Conservation (phyloP, 2,113 vertebrate species). For the Salminus brasiliensis region DNA sequence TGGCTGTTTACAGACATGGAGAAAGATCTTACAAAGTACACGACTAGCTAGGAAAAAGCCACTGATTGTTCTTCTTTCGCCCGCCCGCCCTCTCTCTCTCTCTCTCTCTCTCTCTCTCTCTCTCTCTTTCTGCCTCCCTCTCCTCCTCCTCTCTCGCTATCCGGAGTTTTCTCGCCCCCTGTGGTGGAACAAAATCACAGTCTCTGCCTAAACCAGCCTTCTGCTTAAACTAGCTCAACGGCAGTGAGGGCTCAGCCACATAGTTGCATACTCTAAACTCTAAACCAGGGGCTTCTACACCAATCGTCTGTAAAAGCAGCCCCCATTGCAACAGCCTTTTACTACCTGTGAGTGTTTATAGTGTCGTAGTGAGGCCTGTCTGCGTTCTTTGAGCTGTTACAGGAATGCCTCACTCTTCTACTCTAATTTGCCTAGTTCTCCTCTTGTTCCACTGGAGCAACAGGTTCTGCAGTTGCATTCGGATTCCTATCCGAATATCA, state of each 20-base stretch:
- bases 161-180: not conserved
- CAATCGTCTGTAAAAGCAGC: too few relatives aligned
- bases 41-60: not conserved
- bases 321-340: too few relatives aligned
- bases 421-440: too few relatives aligned
- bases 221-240: not conserved
- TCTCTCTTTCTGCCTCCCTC: not conserved
- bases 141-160: not conserved
- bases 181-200: not conserved
- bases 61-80: not conserved
- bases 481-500: too few relatives aligned
- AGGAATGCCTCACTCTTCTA: too few relatives aligned
- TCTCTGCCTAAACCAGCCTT: not conserved
- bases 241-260: not conserved
- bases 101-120: not conserved
- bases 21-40: not conserved
- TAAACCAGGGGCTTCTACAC: too few relatives aligned
- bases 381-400: too few relatives aligned
- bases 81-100: not conserved
- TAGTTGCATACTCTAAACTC: too few relatives aligned
- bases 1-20: not conserved
- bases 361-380: too few relatives aligned
- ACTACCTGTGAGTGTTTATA: too few relatives aligned
- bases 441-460: too few relatives aligned
- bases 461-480: too few relatives aligned